Evolutionary conservation across 2,888 invertebrate species (phyloP), one percentile per base, ranked within the genome.

Genomic region (Maniola hyperantus): DNA sequence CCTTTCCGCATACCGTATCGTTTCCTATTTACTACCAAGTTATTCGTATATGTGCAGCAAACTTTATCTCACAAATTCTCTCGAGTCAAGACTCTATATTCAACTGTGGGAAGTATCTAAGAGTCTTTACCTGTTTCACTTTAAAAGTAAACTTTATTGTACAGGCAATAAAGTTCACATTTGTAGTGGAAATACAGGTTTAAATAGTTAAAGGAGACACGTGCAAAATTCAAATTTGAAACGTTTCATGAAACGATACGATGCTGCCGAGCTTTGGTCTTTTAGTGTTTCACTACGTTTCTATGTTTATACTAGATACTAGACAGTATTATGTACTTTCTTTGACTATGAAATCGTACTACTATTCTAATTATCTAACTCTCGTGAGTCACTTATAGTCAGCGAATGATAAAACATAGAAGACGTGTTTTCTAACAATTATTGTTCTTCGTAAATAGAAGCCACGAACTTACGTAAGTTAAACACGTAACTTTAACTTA

Each of bases 61-160:
- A 61, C 60, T 65, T 55, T 55, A 67, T 65, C 60, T 65, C 51
- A 65, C 76, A 70, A 82, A 82, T 78, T 83, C 82, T 78, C 80
- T 69, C 68, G 81, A 79, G 79, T 71, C 67, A 69, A 61, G 75
- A 70, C 81, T 85, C 84, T 83, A 84, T 84, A 87, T 86, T 84
- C 86, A 83, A 73, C 76, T 77, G 75, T 68, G 75, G 71, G 71
- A 74, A 74, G 72, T 72, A 76, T 77, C 44, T 42, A 55, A 51
- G 55, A 67, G 60, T 55, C 44, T 66, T 59, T 36, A 64, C 59
- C 44, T 62, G 44, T 64, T 34, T 18, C 64, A 69, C 64, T 50
- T 44, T 65, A 73, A 75, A 76, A 68, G 13, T 65, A 58, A 68
- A 74, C 76, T 68, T 67, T 77, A 73, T 48, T n/a, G 6, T 42